A percentile compares a stretch with the other conserved stretches of the same genome.
Conservation (phyloP, 2,888 invertebrate genomes). For the Tetheella fluctuosa region DNA sequence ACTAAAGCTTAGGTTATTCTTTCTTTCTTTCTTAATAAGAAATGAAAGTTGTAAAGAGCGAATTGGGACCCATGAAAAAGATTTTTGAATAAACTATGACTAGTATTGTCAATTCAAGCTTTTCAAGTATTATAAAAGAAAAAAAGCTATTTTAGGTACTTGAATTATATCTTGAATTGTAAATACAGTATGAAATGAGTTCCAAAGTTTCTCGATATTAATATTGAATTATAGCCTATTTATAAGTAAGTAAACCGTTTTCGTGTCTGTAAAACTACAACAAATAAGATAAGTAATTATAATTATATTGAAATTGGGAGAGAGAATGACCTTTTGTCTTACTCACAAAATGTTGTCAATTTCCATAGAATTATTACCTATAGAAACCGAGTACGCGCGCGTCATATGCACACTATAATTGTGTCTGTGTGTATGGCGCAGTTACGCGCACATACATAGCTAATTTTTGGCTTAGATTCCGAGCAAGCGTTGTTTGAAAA, state of each 20-base stretch:
- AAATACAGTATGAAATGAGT: constrained; percentile 35
- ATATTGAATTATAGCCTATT: constrained; percentile 28
- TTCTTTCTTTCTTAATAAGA: constrained; percentile 13
- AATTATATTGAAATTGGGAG: constrained; percentile 30
- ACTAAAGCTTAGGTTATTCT: not conserved
- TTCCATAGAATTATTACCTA: too few species aligned
- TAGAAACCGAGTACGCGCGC: too few species aligned
- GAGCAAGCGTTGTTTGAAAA: too few species aligned
- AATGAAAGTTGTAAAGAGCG: constrained; percentile 46
- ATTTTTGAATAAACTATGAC: constrained; percentile 21
- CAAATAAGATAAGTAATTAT: constrained; percentile 55
- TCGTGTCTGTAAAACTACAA: constrained; percentile 69
- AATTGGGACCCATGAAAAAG: constrained; percentile 68
- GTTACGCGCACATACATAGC: too few species aligned
- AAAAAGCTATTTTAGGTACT: constrained; percentile 27
- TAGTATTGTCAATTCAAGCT: constrained; percentile 15
- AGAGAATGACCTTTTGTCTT: constrained; percentile 46
- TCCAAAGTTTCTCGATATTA: constrained; percentile 33
- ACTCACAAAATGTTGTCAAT: not conserved
- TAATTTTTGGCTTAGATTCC: too few species aligned
- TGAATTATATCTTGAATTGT: constrained; percentile 24
- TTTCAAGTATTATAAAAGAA: too few species aligned
- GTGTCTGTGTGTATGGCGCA: too few species aligned
- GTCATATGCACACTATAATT: too few species aligned
- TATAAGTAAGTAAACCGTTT: constrained; percentile 55